Percentiles rank a stretch among this genome's conserved stretches.
Conservation (phyloP, 2,888 invertebrate genomes). For the Trachelus troglodyta region DNA sequence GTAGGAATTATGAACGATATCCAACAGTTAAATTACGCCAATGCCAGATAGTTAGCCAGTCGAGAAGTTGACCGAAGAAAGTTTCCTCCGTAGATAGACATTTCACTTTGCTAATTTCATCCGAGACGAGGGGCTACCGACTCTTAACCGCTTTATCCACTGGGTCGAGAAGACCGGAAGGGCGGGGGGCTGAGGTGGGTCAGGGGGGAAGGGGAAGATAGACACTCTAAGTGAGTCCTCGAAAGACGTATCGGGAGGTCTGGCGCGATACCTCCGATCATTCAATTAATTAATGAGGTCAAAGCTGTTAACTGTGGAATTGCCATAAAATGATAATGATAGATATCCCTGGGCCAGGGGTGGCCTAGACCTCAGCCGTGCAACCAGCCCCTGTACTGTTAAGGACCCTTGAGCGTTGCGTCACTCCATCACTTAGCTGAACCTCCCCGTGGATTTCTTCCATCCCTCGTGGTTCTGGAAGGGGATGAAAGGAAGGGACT, state of each 20-base stretch:
- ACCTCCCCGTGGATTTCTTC: conserved; percentile 43
- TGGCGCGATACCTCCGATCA: conserved; percentile 10
- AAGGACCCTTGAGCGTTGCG: conserved; percentile 27
- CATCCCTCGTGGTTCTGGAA: conserved; percentile 6
- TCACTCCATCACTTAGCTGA: conserved; percentile 59
- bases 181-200: too few relatives aligned
- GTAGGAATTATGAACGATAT: too few relatives aligned
- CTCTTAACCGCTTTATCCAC: too few relatives aligned
- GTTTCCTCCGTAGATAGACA: neutral
- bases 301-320: conserved; percentile 27
- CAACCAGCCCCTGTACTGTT: neutral
- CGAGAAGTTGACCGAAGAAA: neutral
- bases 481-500: conserved; percentile 12
- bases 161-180: too few relatives aligned
- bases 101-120: too few relatives aligned
- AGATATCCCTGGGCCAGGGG: conserved; percentile 13
- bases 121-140: too few relatives aligned
- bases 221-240: too few relatives aligned
- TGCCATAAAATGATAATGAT: conserved; percentile 29
- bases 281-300: conserved; percentile 16
- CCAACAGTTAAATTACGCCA: neutral
- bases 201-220: too few relatives aligned
- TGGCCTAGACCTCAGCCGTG: conserved; percentile 2
- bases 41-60: neutral
- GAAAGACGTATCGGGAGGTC: conserved; percentile 9